Base-by-base conservation (phyloP, 2,113 vertebrate species). In the Oreamnos americanus region DNA sequence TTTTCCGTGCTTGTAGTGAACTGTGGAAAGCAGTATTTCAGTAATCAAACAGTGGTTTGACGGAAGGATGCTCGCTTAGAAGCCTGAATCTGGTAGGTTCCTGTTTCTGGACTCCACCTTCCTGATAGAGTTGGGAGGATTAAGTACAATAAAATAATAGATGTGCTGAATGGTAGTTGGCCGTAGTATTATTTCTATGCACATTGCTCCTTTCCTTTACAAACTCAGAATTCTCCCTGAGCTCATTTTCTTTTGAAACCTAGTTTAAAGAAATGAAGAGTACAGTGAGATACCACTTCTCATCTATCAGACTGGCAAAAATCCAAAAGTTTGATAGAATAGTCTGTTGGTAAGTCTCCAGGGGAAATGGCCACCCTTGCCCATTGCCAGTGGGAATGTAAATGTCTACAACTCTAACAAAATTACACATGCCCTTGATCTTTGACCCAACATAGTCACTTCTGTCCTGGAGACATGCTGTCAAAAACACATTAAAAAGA, bases 261-360 rank as follows among this genome's bases (percentile, higher is more conserved):
- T 95, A 87, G 79, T 91, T 89, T 58, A 79, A 92, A 82, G 21
- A 94, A 96, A 88, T n/a, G 23, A 93, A 97, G 83, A 92, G 7
- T 43, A 57, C 19, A 90, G 9, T 53, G 45, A 60, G 47, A 51
- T 74, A 43, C 58, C 45, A 87, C 45, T 71, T 86, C 71, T 81
- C 67, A 39, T 81, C 51, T 92, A n/a, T 49, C 57, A 94, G n/a
- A 92, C 4, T 87, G 45, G 43, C 36, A 94, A 84, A 86, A 94
- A 17, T n/a, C 19, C 64, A 78, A 11, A 84, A 90, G 33, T 64
- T n/a, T 87, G 74, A 83, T 6, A 43, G 45, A 53, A 71, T 2
- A 74, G 79, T n/a, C 23, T 58, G 12, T 26, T 62, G 60, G 33
- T 36, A 28, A 85, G 21, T 47, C 25, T 51, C 17, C 67, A 30